These are phyloP conservation scores for Leucania comma DNA, from an alignment of 2,888 invertebrate genomes.

Conservation along the genomic window DNA sequence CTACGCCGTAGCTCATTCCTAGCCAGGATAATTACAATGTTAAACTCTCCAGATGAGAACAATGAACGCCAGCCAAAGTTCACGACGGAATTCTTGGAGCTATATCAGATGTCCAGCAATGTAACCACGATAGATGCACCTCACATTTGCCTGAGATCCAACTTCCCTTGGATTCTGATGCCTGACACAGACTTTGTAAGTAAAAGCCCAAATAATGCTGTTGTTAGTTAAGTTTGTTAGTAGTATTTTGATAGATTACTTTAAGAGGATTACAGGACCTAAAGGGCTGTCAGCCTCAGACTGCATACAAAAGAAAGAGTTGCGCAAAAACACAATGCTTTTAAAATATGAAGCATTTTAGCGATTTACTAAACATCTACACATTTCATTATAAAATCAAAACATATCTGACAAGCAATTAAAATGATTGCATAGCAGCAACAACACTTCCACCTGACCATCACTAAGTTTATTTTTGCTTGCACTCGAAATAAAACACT, in stretches of 20 bases:
- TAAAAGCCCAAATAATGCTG: conserved; percentile 33
- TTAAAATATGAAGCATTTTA: too few species aligned
- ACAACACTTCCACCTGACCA: too few species aligned
- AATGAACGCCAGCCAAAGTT: conserved; percentile 84
- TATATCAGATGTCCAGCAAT: conserved; percentile 82
- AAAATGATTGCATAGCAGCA: too few species aligned
- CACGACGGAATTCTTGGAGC: conserved; percentile 80
- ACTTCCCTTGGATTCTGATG: conserved; percentile 88
- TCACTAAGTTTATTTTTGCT: too few species aligned
- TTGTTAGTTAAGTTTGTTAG: not conserved
- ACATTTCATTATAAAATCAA: too few species aligned
- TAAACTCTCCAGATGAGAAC: conserved; percentile 76
- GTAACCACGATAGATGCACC: conserved; percentile 85
- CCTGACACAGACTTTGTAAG: conserved; percentile 86
- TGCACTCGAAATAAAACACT: too few species aligned
- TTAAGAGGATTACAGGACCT: too few species aligned
- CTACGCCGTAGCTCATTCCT: conserved; percentile 24
- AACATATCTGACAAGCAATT: too few species aligned
- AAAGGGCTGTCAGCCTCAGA: too few species aligned
- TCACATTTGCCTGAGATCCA: conserved; percentile 81
- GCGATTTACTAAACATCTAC: too few species aligned
- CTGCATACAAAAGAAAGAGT: too few species aligned
- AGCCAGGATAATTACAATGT: conserved; percentile 13
- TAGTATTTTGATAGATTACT: not conserved
- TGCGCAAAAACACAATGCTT: too few species aligned